Evolutionary conservation across 2,797 vertebrate species (phyloP).

Genomic region (Spheniscus humboldti): DNA sequence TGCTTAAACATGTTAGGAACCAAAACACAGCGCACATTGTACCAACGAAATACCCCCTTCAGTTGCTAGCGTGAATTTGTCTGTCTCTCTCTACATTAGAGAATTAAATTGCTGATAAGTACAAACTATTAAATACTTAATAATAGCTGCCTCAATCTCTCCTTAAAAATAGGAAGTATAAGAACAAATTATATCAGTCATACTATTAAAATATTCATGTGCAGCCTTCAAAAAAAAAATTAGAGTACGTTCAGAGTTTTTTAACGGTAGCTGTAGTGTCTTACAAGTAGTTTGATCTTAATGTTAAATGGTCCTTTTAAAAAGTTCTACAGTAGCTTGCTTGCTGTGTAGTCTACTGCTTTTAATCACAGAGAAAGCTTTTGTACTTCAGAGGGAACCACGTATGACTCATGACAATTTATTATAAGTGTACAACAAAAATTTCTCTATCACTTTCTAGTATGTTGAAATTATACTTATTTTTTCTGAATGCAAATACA

Average conservation of each 20-base stretch:
- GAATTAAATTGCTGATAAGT: background rate
- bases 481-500: background rate
- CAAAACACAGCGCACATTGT: background rate
- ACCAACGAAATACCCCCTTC: background rate
- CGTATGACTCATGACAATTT: background rate
- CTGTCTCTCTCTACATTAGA: background rate
- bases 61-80: background rate
- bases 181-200: background rate
- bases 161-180: background rate
- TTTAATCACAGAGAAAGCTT: background rate
- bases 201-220: background rate
- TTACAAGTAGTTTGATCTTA: background rate
- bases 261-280: background rate
- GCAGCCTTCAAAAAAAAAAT: background rate
- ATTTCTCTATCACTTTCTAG: background rate
- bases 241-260: background rate
- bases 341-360: background rate
- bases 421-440: background rate
- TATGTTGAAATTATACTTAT: background rate
- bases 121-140: constrained; percentile 6
- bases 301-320: background rate
- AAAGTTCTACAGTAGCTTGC: background rate
- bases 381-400: background rate
- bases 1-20: background rate
- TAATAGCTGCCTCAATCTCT: background rate